Evolutionary conservation across 2,888 invertebrate species (phyloP), one percentile per base, ranked within the genome.

Genomic region (Scotopteryx bipunctaria): DNA sequence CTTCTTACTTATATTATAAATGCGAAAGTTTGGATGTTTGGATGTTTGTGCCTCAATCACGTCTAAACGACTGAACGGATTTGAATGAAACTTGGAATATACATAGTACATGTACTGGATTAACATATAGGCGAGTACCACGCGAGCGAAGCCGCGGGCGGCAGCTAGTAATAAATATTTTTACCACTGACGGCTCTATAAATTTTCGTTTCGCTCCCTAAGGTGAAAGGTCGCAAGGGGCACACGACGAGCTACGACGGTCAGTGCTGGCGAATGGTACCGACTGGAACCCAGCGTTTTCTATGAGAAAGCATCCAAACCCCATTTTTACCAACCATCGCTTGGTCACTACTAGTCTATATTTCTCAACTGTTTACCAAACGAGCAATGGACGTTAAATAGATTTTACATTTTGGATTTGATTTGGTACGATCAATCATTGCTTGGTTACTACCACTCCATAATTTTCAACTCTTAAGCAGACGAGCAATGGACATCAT

Each of bases 231-330:
- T 86, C 83, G 79, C 73, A 67, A 73, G 77, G 83, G 83, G 86
- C 81, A 81, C 78, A 78, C 80, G 82, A 75, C 86, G 86, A 77
- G 78, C n/a, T n/a, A n/a, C 80, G 82, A 74, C 86, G 87, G 88
- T 86, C 87, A 88, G 76, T 74, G n/a, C n/a, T n/a, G 77, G 81
- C 75, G 84, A 82, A 79, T 86, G 87, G 87, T 82, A 88, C 88
- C 61, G 76, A 71, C 67, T 80, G 81, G 84, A 74, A 83, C 86
- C 76, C 67, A 61, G 62, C 56, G 48, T 56, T 58, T 61, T 56
- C 64, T 55, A 63, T 55, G 57, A 60, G 47, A 62, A 66, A 44
- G 50, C 47, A 62, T 55, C 51, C n/a, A 38, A 16, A 21, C 19
- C 21, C 25, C 2, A 1, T 8, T 32, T 42, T 42, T 36, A 45